These are phyloP conservation scores for Ectobius pallidus DNA, from an alignment of 2,888 invertebrate genomes.

Conservation along the genomic window DNA sequence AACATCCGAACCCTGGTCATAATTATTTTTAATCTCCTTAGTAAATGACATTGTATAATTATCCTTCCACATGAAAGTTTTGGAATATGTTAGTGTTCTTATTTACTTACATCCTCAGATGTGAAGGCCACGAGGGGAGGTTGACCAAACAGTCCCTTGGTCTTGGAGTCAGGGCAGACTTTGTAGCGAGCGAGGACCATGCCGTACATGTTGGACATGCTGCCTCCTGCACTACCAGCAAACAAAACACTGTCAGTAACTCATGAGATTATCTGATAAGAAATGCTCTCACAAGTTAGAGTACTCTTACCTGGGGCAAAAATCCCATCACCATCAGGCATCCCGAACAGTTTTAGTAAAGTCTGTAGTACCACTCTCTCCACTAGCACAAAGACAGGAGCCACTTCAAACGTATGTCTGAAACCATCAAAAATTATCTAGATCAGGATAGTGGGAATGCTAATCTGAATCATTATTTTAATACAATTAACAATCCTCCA, in stretches of 20 bases:
- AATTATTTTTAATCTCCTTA: too few relatives aligned
- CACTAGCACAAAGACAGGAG: constrained; percentile 77
- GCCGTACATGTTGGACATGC: constrained; percentile 79
- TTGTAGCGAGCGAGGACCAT: constrained; percentile 74
- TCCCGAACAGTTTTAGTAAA: constrained; percentile 66
- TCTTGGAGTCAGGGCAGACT: constrained; percentile 71
- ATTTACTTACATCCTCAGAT: constrained; percentile 71
- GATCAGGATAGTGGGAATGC: too few relatives aligned
- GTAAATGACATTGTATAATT: too few relatives aligned
- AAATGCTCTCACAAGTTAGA: too few relatives aligned
- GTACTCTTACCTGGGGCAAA: constrained; percentile 62
- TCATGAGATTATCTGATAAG: too few relatives aligned
- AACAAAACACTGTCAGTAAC: too few relatives aligned
- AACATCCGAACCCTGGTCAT: too few relatives aligned
- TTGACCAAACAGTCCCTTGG: constrained; percentile 65
- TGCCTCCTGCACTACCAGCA: constrained; percentile 64
- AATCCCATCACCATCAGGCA: constrained; percentile 74
- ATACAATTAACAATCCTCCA: too few relatives aligned
- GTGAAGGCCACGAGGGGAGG: constrained; percentile 74
- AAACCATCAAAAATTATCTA: too few relatives aligned
- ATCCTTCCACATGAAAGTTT: too few relatives aligned
- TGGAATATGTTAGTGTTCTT: too few relatives aligned
- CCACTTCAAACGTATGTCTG: constrained; percentile 70
- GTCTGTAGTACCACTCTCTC: constrained; percentile 70
- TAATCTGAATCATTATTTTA: too few relatives aligned